Percentiles rank a stretch among this genome's conserved stretches.
These are phyloP conservation scores for Odontomyia ornata DNA, from an alignment of 2,888 invertebrate species.

Conservation along the genomic window DNA sequence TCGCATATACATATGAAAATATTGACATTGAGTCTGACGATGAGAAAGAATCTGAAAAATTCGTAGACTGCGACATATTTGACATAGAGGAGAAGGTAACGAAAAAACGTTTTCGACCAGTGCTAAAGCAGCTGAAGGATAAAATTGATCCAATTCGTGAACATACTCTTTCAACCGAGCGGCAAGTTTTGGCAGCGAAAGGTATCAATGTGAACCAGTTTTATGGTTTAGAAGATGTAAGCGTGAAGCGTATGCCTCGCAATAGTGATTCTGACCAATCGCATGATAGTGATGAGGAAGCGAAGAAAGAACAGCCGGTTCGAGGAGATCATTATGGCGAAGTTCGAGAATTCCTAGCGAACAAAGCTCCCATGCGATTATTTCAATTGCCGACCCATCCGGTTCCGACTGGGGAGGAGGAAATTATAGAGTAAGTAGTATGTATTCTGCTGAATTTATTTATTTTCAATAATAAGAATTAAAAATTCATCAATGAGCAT, in stretches of 20 bases:
- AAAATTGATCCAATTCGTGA: constrained; percentile 63
- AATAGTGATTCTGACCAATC: constrained; percentile 50
- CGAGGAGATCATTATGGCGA: constrained; percentile 61
- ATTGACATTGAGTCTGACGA: constrained; percentile 51
- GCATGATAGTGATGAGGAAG: constrained; percentile 11
- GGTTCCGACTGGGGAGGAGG: constrained; percentile 54
- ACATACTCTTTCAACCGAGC: constrained; percentile 62
- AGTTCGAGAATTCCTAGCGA: constrained; percentile 61
- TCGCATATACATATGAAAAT: constrained; percentile 62
- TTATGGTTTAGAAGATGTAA: constrained; percentile 52
- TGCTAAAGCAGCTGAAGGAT: constrained; percentile 61
- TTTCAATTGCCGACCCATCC: constrained; percentile 55
- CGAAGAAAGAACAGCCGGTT: constrained; percentile 54
- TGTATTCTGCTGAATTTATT: background rate
- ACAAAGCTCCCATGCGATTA: constrained; percentile 61
- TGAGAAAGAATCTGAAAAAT: constrained; percentile 11
- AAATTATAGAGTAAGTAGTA: constrained; percentile 55
- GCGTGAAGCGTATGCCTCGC: constrained; percentile 46
- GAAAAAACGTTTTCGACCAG: constrained; percentile 62
- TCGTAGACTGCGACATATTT: constrained; percentile 57
- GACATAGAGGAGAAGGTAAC: constrained; percentile 62
- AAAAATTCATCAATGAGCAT: background rate
- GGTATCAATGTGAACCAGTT: constrained; percentile 62
- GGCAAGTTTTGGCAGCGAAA: constrained; percentile 59
- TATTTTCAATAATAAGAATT: background rate